Conservation (phyloP, 2,113 vertebrate species). For the Nestor notabilis region DNA sequence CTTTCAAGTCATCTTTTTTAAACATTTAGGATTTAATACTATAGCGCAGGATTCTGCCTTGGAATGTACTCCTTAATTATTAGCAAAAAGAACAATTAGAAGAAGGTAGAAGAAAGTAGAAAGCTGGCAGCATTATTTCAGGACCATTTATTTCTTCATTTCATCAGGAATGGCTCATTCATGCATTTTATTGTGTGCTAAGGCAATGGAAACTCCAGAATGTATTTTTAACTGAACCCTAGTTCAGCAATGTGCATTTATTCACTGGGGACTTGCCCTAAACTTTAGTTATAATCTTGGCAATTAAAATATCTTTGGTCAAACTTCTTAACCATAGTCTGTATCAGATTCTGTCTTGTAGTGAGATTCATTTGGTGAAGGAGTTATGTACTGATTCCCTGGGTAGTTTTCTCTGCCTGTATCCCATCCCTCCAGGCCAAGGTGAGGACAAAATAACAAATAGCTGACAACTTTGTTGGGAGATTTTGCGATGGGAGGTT, state of each 20-base stretch:
- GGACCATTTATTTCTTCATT: not conserved
- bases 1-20: not conserved
- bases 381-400: not conserved
- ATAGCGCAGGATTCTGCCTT: not conserved
- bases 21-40: not conserved
- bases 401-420: not conserved
- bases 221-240: not conserved
- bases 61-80: not conserved
- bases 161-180: not conserved
- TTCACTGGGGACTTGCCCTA: not conserved
- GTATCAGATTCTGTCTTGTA: not conserved
- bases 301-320: not conserved
- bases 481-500: not conserved
- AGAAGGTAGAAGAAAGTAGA: not conserved
- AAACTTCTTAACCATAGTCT: not conserved
- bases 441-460: constrained; percentile 53
- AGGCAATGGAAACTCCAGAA: not conserved
- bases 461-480: not conserved
- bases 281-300: not conserved
- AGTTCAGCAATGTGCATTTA: not conserved
- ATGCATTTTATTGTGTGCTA: not conserved
- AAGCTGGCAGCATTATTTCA: not conserved
- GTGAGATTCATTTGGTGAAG: not conserved
- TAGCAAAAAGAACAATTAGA: not conserved
- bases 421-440: not conserved